These are phyloP conservation scores for Drosophila kikkawai DNA, from an alignment of 1,140 invertebrate species.

Conservation along the genomic window DNA sequence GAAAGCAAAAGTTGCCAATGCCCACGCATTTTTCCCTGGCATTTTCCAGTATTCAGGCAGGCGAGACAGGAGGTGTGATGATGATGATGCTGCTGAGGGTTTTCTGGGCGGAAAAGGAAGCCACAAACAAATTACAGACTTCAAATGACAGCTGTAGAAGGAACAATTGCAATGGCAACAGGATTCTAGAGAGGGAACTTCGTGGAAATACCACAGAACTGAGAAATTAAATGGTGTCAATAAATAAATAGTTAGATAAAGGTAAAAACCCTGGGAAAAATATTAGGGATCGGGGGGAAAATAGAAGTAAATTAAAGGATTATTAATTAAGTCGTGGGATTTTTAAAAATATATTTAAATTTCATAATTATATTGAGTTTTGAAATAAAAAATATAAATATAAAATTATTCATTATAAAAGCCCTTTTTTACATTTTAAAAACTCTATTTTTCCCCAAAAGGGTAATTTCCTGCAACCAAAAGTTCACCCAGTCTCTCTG, in stretches of 20 bases:
- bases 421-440: neutral
- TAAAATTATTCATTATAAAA: no score
- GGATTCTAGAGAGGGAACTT: slow-evolving; percentile 29
- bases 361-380: neutral
- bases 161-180: slow-evolving; percentile 59
- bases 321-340: no score
- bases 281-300: neutral
- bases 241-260: slow-evolving; percentile 25
- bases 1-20: slow-evolving; percentile 72
- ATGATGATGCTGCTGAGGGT: neutral
- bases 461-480: neutral
- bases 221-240: slow-evolving; percentile 5
- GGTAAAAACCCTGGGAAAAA: slow-evolving; percentile 10
- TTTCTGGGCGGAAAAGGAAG: slow-evolving; percentile 23
- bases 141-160: slow-evolving; percentile 66
- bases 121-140: slow-evolving; percentile 73
- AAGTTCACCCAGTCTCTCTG: slow-evolving; percentile 13
- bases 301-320: neutral
- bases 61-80: neutral
- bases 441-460: neutral
- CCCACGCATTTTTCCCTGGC: slow-evolving; percentile 46
- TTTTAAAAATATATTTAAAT: neutral
- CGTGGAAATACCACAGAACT: slow-evolving; percentile 7
- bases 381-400: neutral
- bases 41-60: neutral